phyloP scores from a whole-genome alignment of 2,797 vertebrate genomes.

The Notoglanidium macrostoma region DNA sequence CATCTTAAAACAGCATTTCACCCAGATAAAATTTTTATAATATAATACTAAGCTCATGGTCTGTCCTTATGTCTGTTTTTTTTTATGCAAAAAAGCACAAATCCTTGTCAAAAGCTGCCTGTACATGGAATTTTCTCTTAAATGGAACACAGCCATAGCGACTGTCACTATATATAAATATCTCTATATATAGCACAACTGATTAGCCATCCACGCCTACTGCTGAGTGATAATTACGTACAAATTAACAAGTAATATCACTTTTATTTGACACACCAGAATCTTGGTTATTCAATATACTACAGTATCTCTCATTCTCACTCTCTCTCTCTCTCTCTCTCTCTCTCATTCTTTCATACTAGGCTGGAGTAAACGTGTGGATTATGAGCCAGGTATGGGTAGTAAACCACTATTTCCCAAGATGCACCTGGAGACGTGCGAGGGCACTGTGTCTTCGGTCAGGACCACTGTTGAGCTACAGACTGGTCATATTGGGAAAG shows the following conservation, averaged over 20 bases:
- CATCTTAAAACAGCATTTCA: neutral
- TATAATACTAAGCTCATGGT: neutral
- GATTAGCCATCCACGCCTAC: neutral
- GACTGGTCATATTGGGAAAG: constrained; percentile 90
- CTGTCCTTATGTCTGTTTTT: neutral
- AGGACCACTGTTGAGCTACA: constrained; percentile 87
- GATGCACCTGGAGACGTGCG: constrained; percentile 92
- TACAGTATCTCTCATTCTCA: neutral
- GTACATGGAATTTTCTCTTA: neutral
- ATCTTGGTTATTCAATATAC: neutral
- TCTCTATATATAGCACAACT: neutral
- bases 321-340: neutral
- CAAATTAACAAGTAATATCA: neutral
- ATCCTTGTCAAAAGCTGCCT: neutral
- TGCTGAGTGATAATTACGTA: neutral
- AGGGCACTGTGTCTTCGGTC: constrained; percentile 86
- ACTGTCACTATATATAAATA: neutral
- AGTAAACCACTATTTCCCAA: constrained; percentile 89
- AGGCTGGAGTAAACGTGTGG: constrained; percentile 91
- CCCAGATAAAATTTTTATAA: neutral
- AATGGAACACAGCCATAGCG: neutral
- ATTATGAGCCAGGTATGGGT: constrained; percentile 92
- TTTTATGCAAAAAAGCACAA: too few species aligned
- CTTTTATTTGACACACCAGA: neutral
- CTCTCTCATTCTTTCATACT: constrained; percentile 41